A percentile compares a stretch with the other conserved stretches of the same genome.
These are phyloP conservation scores for Apis laboriosa DNA, from an alignment of 1,140 invertebrate genomes.

Conservation along the genomic window DNA sequence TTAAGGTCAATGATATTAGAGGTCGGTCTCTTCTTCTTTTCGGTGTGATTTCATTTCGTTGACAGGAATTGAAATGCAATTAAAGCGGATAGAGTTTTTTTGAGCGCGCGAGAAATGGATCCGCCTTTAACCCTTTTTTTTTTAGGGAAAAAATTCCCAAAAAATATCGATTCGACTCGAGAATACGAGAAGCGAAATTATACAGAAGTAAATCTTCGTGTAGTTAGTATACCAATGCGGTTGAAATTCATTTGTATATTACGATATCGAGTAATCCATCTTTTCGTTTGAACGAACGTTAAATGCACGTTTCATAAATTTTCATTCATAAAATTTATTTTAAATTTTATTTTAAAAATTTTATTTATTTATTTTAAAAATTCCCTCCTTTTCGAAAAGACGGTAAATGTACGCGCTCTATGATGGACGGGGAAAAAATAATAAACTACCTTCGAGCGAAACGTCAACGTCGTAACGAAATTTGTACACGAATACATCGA, in stretches of 20 bases:
- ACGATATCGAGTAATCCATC: no score
- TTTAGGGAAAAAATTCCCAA: no score
- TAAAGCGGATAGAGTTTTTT: neutral
- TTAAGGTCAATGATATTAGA: slow-evolving; percentile 8
- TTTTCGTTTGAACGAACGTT: no score
- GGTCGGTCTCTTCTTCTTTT: neutral
- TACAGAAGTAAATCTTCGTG: no score
- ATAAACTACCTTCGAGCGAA: neutral
- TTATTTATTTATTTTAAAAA: no score
- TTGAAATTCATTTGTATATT: no score
- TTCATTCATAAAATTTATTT: no score
- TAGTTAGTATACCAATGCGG: no score
- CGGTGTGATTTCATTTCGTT: neutral
- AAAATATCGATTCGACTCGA: no score
- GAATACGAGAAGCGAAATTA: no score
- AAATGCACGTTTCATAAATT: no score
- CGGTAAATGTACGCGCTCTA: neutral
- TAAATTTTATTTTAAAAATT: no score
- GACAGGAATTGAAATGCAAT: neutral
- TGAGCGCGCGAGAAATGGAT: neutral
- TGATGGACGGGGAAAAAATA: neutral
- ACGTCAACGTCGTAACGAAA: neutral
- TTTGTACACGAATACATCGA: slow-evolving; percentile 1
- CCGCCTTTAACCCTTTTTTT: neutral
- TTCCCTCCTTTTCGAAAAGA: neutral